Evolutionary conservation across 2,797 vertebrate genomes (phyloP), one percentile per base, ranked within the genome.

Genomic region (Centroberyx gerrardi): DNA sequence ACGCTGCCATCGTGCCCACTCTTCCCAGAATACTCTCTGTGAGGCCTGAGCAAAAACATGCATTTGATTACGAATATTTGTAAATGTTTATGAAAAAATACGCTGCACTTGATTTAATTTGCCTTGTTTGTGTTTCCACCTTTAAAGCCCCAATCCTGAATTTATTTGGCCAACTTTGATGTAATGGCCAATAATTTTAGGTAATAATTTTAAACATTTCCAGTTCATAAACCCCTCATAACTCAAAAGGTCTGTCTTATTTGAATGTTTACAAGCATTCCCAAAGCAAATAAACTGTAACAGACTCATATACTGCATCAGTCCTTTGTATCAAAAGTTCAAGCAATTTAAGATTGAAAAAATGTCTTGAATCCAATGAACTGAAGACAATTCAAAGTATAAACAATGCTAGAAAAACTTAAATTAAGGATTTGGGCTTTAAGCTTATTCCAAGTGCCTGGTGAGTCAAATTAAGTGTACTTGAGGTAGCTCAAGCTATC

Each of bases 1-100:
- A 87, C 81, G 58, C 81, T 90, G 70, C 83, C 86, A 91, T 93
- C 51, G 9, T 79, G 66, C 80, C 78, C 73, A 74, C 68, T 71
- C 56, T 38, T 74, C 48, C 52, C 79, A 68, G 42, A 78, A 54
- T 69, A 74, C 74, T 64, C 52, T 69, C 68, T 29, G 28, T 56
- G 28, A 69, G 61, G 77, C 80, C 62, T 84, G 75, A 61, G 80
- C 77, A 85, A 89, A 88, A 85, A 76, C 52, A 66, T 74, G 28
- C 6, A 78, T 77, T 82, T 56, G 46, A 52, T 65, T 55, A 58
- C 48, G 65, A 54, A 55, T 64, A 27, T 29, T 66, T 14, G 17
- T 53, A 68, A 54, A 49, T 63, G 33, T 81, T 68, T 49, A 63
- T 22, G 33, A 64, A 61, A 64, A 53, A 56, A 74, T 22, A 60